Percentiles rank a stretch among this genome's conserved stretches.
Conservation (phyloP, 1,140 invertebrate species). For the Aphis gossypii region DNA sequence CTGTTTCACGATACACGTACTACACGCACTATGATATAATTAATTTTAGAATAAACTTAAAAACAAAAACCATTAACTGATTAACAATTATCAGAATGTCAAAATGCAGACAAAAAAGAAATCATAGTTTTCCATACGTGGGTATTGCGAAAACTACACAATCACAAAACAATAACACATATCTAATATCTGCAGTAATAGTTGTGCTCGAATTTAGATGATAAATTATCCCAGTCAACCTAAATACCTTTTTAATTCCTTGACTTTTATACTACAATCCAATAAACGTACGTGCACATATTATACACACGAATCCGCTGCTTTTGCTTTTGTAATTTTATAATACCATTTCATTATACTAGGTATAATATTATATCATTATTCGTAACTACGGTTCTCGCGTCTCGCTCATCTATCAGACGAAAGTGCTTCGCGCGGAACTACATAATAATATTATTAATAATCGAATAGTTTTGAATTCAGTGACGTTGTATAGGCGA, state of each 20-base stretch:
- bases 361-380: neutral
- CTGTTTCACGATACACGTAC: neutral
- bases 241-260: neutral
- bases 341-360: neutral
- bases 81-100: neutral
- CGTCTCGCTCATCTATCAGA: neutral
- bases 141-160: fast-evolving
- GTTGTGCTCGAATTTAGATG: neutral
- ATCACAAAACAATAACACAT: neutral
- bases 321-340: neutral
- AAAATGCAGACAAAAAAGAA: neutral
- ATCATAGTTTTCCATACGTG: neutral
- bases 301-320: too few relatives aligned
- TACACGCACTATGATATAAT: neutral
- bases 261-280: neutral
- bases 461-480: neutral
- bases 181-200: neutral
- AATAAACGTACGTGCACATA: neutral
- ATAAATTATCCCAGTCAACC: neutral
- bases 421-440: neutral
- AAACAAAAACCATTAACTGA: neutral
- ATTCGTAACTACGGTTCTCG: neutral
- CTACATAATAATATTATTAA: neutral
- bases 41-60: neutral
- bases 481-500: neutral